These are phyloP conservation scores for Xylota segnis DNA, from an alignment of 2,888 invertebrate genomes.

Conservation along the genomic window DNA sequence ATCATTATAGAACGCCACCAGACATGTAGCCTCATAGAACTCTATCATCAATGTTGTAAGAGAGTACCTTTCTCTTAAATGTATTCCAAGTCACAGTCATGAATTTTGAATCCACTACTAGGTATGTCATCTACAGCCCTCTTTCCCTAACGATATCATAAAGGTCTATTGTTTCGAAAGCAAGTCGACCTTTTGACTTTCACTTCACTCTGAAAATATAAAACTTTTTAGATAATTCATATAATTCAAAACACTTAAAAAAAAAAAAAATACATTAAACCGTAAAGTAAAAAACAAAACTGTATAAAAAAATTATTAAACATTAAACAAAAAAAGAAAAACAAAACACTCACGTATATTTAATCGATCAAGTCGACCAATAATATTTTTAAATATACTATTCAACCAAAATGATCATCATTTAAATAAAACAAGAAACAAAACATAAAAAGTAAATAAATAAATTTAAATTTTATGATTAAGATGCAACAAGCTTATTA, in stretches of 20 bases:
- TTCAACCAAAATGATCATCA: constrained; percentile 51
- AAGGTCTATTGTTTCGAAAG: no score
- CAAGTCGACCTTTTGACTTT: neutral
- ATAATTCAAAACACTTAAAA: constrained; percentile 15
- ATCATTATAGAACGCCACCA: no score
- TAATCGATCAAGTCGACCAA: constrained; percentile 74
- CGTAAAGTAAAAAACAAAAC: constrained; percentile 12
- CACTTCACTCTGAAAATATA: constrained; percentile 3
- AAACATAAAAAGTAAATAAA: neutral
- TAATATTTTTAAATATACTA: constrained; percentile 44
- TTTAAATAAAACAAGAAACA: constrained; percentile 25
- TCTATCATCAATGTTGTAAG: no score
- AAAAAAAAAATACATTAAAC: constrained; percentile 26
- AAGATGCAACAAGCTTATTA: constrained; percentile 82
- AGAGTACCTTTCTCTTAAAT: no score
- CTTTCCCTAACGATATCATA: no score
- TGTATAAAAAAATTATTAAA: constrained; percentile 24
- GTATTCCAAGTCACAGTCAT: no score
- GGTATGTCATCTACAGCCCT: no score
- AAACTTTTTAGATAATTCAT: constrained; percentile 9
- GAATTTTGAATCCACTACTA: no score
- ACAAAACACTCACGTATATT: constrained; percentile 45
- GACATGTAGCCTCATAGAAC: no score
- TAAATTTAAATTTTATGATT: constrained; percentile 43
- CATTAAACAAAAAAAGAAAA: constrained; percentile 19